These are phyloP conservation scores for Clarias macrocephalus DNA, from an alignment of 2,113 vertebrate species.

Conservation along the genomic window DNA sequence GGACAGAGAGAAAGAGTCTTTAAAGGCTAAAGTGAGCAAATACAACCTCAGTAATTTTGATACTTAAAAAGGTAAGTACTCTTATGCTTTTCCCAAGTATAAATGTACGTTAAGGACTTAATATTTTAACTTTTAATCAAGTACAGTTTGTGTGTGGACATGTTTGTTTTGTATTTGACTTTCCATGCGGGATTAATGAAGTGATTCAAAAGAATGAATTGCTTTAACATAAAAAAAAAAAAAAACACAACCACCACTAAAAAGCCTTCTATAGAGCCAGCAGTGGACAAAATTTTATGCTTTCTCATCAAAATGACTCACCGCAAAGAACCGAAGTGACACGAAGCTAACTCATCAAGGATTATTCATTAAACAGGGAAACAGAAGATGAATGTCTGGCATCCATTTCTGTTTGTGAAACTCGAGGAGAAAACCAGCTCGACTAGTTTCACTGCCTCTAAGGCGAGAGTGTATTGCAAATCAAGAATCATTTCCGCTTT, in stretches of 20 bases:
- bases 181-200: not conserved
- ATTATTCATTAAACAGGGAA: not conserved
- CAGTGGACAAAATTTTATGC: not conserved
- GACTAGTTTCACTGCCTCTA: constrained; percentile 63
- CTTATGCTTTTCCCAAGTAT: too few species aligned
- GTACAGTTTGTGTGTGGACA: too few species aligned
- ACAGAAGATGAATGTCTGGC: not conserved
- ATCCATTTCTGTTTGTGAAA: constrained; percentile 51
- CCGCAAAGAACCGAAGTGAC: not conserved
- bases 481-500: constrained; percentile 1
- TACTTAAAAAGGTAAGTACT: too few species aligned
- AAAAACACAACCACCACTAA: not conserved
- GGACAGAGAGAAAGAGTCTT: too few species aligned
- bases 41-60: too few species aligned
- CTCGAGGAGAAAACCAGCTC: constrained; percentile 63
- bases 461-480: constrained; percentile 37
- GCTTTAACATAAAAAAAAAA: not conserved
- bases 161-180: too few species aligned
- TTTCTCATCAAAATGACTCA: not conserved
- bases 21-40: too few species aligned
- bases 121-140: too few species aligned
- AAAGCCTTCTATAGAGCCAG: not conserved
- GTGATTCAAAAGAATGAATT: not conserved
- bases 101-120: too few species aligned
- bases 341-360: not conserved